Percentiles rank a stretch among this genome's conserved stretches.
Conservation (phyloP, 2,888 invertebrate species). For the Rhamphomyia laevipes region DNA sequence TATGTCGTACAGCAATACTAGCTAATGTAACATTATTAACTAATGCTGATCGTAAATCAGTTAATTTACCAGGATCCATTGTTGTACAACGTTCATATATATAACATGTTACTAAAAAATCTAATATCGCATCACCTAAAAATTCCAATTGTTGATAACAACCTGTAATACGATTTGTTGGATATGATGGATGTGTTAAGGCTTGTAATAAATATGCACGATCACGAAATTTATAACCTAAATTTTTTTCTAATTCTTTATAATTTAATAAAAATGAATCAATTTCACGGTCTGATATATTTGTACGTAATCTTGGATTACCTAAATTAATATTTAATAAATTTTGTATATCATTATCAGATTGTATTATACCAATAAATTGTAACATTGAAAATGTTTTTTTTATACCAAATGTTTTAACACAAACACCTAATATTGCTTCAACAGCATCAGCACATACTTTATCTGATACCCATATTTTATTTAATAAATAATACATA, state of each 20-base stretch:
- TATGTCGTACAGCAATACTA: constrained; percentile 71
- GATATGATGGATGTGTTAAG: constrained; percentile 84
- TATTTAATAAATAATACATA: neutral
- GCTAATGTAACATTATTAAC: constrained; percentile 96
- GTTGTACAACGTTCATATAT: constrained; percentile 64
- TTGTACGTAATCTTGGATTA: constrained; percentile 28
- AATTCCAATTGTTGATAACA: constrained; percentile 89
- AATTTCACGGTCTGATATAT: constrained; percentile 36
- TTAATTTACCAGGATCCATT: constrained; percentile 74
- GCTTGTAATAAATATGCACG: constrained; percentile 76
- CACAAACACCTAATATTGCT: constrained; percentile 65
- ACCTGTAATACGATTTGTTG: constrained; percentile 66
- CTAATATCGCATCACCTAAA: constrained; percentile 82
- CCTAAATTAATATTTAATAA: constrained; percentile 26
- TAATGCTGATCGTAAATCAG: constrained; percentile 86
- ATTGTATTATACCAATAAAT: constrained; percentile 52
- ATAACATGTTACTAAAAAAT: constrained; percentile 78
- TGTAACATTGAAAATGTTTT: constrained; percentile 44
- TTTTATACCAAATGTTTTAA: constrained; percentile 41
- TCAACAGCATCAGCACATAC: constrained; percentile 67
- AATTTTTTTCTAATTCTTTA: constrained; percentile 45
- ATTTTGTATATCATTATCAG: constrained; percentile 30
- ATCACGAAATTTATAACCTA: constrained; percentile 70
- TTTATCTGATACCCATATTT: constrained; percentile 40
- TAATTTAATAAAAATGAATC: constrained; percentile 39